Conservation (phyloP, 2,888 invertebrate species). For the Phymatocera aterrima region DNA sequence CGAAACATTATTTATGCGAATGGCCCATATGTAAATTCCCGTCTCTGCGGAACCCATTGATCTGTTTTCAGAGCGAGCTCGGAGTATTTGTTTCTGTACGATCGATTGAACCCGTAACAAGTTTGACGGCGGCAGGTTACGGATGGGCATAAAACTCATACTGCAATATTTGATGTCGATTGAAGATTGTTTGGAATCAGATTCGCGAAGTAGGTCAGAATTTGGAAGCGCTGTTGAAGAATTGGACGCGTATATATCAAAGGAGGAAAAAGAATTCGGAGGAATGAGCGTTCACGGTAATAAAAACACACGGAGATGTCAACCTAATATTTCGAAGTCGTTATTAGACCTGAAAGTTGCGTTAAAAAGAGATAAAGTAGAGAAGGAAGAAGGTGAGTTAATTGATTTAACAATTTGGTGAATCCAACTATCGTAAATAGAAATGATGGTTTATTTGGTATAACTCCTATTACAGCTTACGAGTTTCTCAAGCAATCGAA, state of each 20-base stretch:
- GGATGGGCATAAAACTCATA: not conserved
- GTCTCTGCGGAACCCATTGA: not conserved
- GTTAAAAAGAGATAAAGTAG: slow-evolving; percentile 44
- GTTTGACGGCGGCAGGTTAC: not conserved
- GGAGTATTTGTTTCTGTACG: slow-evolving; percentile 18
- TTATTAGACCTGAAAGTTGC: slow-evolving; percentile 44
- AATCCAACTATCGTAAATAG: not conserved
- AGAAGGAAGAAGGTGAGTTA: slow-evolving; percentile 21
- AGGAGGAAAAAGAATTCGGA: slow-evolving; percentile 43
- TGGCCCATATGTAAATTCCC: too few species aligned
- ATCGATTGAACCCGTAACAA: slow-evolving; percentile 13
- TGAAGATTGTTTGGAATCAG: not conserved
- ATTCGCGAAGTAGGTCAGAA: not conserved
- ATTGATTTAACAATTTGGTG: not conserved
- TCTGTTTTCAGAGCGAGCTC: not conserved
- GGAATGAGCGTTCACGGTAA: slow-evolving; percentile 14
- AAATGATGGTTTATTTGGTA: not conserved
- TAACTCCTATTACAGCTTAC: slow-evolving; percentile 42
- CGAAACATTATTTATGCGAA: too few species aligned
- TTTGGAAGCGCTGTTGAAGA: slow-evolving; percentile 14
- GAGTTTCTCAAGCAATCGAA: slow-evolving; percentile 49
- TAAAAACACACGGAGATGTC: not conserved
- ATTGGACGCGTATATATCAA: slow-evolving; percentile 49
- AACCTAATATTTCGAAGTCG: slow-evolving; percentile 40
- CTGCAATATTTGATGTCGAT: not conserved